Evolutionary conservation across 2,888 invertebrate genomes (phyloP).

Genomic region (Synanthedon andrenaeformis): DNA sequence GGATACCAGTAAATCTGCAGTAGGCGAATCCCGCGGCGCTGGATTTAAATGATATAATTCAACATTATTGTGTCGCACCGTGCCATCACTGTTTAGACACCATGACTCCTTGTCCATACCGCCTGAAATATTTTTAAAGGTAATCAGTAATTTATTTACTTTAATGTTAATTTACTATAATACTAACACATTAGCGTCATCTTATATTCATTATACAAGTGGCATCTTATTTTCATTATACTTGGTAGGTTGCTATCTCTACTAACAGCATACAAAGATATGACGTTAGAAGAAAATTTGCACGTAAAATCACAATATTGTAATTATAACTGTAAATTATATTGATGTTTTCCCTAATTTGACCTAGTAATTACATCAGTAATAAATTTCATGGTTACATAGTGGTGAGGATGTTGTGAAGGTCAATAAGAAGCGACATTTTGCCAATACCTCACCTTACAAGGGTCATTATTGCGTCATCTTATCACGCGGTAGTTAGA

Average conservation of each 20-base stretch:
- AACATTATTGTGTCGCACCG: slow-evolving; percentile 85
- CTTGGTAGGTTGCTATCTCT: too few species aligned
- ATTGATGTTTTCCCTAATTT: neutral
- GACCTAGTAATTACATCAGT: slow-evolving; percentile 1
- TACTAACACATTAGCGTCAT: too few species aligned
- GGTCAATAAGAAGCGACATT: slow-evolving; percentile 15
- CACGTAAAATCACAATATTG: too few species aligned
- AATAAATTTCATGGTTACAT: neutral
- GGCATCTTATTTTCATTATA: too few species aligned
- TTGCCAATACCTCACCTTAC: slow-evolving; percentile 12
- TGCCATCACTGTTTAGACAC: slow-evolving; percentile 92
- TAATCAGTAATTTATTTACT: neutral
- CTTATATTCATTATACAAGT: too few species aligned
- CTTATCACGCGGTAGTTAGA: slow-evolving; percentile 6
- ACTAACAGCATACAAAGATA: too few species aligned
- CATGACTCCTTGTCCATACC: slow-evolving; percentile 92
- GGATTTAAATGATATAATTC: slow-evolving; percentile 76
- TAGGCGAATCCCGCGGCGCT: slow-evolving; percentile 53
- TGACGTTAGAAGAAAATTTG: too few species aligned
- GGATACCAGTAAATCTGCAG: slow-evolving; percentile 50
- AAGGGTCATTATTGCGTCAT: slow-evolving; percentile 13
- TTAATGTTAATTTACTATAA: too few species aligned
- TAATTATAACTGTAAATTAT: too few species aligned
- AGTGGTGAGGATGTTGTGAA: slow-evolving; percentile 10
- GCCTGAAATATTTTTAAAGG: slow-evolving; percentile 54